These are phyloP conservation scores for Spongilla lacustris DNA, from an alignment of 37 sponge, comb jelly and placozoan species.

Conservation along the genomic window DNA sequence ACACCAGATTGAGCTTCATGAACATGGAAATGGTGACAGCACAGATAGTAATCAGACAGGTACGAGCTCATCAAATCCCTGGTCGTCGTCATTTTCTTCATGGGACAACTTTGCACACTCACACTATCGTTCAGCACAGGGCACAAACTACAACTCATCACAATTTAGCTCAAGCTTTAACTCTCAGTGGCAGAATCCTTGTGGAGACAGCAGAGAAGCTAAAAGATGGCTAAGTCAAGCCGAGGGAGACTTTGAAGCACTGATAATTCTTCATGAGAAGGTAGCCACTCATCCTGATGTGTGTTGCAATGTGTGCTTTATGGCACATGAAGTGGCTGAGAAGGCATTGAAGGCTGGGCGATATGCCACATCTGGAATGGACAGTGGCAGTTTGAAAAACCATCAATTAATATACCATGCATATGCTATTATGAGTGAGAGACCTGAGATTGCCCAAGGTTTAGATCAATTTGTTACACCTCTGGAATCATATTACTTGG, in stretches of 20 bases:
- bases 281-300: neutral
- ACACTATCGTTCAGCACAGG: neutral
- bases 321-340: constrained; percentile 62
- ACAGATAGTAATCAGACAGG: neutral
- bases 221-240: constrained; percentile 55
- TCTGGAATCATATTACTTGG: constrained; percentile 24
- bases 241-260: constrained; percentile 26
- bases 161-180: neutral
- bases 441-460: neutral
- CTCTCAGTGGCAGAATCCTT: neutral
- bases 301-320: constrained; percentile 46
- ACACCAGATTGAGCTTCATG: constrained; percentile 14
- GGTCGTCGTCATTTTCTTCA: neutral
- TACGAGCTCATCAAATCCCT: neutral
- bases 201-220: constrained; percentile 9
- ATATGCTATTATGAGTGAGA: neutral
- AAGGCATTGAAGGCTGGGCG: constrained; percentile 65
- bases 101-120: neutral
- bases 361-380: constrained; percentile 38
- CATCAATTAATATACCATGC: constrained; percentile 12
- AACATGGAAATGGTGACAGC: neutral
- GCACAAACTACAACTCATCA: neutral
- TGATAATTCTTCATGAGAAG: neutral
- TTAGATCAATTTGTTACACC: neutral
- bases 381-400: neutral